These are phyloP conservation scores for Pan paniscus DNA, from an alignment of 2,113 vertebrate genomes.

Conservation along the genomic window DNA sequence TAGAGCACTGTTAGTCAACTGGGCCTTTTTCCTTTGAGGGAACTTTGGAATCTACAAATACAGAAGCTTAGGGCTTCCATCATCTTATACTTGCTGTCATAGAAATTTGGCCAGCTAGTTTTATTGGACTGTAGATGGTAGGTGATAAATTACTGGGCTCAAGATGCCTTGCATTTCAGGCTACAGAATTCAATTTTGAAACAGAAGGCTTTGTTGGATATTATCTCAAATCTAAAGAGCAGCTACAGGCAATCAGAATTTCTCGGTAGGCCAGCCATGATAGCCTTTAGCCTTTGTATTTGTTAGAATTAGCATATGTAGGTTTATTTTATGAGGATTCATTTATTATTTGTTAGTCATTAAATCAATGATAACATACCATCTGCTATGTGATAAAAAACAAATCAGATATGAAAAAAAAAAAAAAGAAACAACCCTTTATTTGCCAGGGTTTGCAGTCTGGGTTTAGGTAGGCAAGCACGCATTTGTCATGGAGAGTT, in stretches of 20 bases:
- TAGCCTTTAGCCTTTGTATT: neutral
- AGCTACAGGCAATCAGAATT: neutral
- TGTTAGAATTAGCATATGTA: neutral
- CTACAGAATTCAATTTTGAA: neutral
- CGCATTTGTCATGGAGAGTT: neutral
- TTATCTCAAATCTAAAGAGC: neutral
- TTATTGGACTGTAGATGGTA: neutral
- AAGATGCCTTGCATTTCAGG: neutral
- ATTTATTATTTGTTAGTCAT: neutral
- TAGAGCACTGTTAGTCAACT: neutral
- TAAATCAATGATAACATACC: neutral
- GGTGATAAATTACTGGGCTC: neutral
- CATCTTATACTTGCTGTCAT: neutral
- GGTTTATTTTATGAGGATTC: neutral
- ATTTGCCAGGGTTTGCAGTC: neutral
- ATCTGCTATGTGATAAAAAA: neutral
- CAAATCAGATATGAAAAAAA: neutral
- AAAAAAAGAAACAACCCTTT: neutral
- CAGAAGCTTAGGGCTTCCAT: neutral
- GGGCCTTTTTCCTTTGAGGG: neutral
- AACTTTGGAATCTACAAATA: neutral
- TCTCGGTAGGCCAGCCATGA: neutral
- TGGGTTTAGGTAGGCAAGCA: neutral
- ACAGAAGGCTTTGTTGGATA: neutral
- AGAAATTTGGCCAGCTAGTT: neutral